Conservation (phyloP, 2,888 invertebrate species). For the Heliconius ethilla region DNA sequence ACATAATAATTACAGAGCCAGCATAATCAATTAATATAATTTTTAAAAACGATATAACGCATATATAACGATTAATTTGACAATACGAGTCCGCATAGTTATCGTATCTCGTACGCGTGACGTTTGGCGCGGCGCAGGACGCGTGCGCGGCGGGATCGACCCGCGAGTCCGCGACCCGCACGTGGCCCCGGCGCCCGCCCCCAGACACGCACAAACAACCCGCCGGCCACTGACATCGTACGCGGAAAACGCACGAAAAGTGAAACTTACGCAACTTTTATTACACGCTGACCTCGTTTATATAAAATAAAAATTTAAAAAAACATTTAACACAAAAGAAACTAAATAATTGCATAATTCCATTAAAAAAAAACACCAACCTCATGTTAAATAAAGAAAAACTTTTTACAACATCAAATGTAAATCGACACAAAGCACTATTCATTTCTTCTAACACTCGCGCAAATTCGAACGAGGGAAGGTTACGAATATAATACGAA, state of each 20-base stretch:
- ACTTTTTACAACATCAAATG: constrained; percentile 20
- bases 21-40: background rate
- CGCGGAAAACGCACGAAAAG: constrained; percentile 26
- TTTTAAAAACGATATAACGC: constrained; percentile 9
- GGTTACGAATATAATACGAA: constrained; percentile 28
- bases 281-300: background rate
- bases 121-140: constrained; percentile 57
- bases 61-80: constrained; percentile 38
- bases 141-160: constrained; percentile 73
- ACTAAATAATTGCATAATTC: background rate
- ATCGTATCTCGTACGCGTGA: constrained; percentile 48
- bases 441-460: constrained; percentile 34
- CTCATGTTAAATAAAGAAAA: constrained; percentile 27
- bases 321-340: background rate
- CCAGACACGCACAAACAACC: constrained; percentile 51
- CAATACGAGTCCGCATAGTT: constrained; percentile 37
- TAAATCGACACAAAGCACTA: constrained; percentile 28
- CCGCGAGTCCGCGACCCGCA: constrained; percentile 61
- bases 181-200: constrained; percentile 56
- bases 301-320: background rate
- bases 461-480: constrained; percentile 34
- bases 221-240: constrained; percentile 47
- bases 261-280: constrained; percentile 33
- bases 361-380: constrained; percentile 30
- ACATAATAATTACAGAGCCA: background rate